Base-by-base conservation (phyloP, 2,888 invertebrate genomes). In the Drosophila austrosaltans region DNA sequence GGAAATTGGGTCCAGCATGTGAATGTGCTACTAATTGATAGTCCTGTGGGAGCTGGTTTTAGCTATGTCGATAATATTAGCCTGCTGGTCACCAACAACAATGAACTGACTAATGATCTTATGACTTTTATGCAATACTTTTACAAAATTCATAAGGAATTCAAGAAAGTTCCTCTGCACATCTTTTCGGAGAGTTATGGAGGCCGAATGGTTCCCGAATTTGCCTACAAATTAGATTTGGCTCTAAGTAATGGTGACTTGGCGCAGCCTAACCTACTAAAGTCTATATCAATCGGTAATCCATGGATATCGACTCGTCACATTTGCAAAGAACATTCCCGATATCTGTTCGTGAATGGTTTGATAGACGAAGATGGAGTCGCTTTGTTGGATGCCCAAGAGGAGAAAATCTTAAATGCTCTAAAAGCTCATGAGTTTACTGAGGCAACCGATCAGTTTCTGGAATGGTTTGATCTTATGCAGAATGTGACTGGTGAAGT, bases 121-220 rank as follows among this genome's bases (percentile, higher is more conserved):
- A 93, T 97, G 2, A 93, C 93, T 58, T 93, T 96, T 42, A 94
- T 97, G 92, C 93, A 93, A 80, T 93, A 93, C 6, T 96, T 98
- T 91, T 94, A 96, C 76, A 87, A 93, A 42, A 89, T 93, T 10
- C 93, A 95, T 84, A 94, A 95, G 0, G 94, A 95, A 78, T 97
- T 97, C 87, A 93, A 94, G 90, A 93, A 92, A 12, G 94, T 95
- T 0, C 96, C 97, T 0, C 93, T 97, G 42, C 97, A 97, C 90
- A 96, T 98, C 72, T 96, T 96, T 84, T 96, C 95, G 10, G 97
- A 98, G 91, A 97, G 97, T 0, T 98, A 98, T 91, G 98, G 98
- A 30, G 98, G 97, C 1, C 98, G 98, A 93, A 97, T 97, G 97
- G 96, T 96, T 0, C 94, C 96, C 0, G 96, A 96, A 80, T 97